These are phyloP conservation scores for Rhinolophus sinicus DNA, from an alignment of 2,113 vertebrate species.

Conservation along the genomic window DNA sequence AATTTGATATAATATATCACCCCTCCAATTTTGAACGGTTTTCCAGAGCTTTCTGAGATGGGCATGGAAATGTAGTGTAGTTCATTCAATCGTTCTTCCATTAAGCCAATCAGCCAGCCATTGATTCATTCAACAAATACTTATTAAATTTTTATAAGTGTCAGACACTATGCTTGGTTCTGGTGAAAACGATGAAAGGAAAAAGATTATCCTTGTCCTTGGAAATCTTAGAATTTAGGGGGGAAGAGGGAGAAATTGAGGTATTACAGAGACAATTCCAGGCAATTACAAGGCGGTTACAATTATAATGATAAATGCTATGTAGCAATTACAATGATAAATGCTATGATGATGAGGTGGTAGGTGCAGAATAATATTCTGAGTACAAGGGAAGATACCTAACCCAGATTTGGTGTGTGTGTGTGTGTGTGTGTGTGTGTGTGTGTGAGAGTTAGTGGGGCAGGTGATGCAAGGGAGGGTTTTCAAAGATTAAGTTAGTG, in stretches of 20 bases:
- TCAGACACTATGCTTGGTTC: background rate
- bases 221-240: background rate
- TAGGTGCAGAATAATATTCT: background rate
- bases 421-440: background rate
- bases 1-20: background rate
- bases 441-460: background rate
- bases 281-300: background rate
- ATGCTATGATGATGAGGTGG: background rate
- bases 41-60: background rate
- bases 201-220: background rate
- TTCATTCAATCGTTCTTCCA: background rate
- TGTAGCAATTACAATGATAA: too few relatives aligned
- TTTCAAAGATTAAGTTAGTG: background rate
- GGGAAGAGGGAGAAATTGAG: background rate
- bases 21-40: background rate
- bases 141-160: background rate
- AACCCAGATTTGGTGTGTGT: background rate
- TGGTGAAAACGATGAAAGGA: background rate
- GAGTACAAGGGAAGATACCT: background rate
- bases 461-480: background rate
- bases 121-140: background rate
- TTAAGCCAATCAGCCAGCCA: background rate
- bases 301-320: too few relatives aligned
- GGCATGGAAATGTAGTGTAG: background rate
- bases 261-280: background rate